Conservation (phyloP, 2,797 vertebrate species). For the Bucorvus abyssinicus region DNA sequence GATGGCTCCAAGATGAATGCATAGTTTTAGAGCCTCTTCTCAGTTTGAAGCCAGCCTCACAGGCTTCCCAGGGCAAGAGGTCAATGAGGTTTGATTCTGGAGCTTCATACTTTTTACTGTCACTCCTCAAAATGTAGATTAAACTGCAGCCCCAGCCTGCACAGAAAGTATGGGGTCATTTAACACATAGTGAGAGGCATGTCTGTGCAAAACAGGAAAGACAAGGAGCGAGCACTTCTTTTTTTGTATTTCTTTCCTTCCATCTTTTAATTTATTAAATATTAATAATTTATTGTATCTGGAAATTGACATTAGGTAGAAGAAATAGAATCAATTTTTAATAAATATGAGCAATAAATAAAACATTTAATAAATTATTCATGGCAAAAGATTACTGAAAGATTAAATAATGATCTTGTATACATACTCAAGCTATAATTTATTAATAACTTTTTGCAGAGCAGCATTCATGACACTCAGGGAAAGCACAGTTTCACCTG, state of each 20-base stretch:
- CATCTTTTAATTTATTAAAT: constrained; percentile 57
- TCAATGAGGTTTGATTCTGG: background rate
- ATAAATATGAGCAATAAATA: constrained; percentile 78
- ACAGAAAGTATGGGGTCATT: background rate
- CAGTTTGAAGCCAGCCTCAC: background rate
- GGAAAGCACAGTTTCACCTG: background rate
- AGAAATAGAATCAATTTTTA: constrained; percentile 79
- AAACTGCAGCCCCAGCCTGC: background rate
- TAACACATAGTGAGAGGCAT: background rate
- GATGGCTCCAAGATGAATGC: background rate
- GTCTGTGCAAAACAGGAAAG: background rate
- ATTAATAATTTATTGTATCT: constrained; percentile 56
- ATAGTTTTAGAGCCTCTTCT: background rate
- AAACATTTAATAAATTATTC: constrained; percentile 81
- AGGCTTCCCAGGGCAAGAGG: background rate
- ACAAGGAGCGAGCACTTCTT: background rate
- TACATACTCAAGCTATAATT: constrained; percentile 76
- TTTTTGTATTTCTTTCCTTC: background rate
- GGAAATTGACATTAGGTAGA: constrained; percentile 60
- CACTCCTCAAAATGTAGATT: background rate
- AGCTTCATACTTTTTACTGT: background rate
- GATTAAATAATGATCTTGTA: constrained; percentile 81
- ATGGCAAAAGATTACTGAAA: constrained; percentile 78
- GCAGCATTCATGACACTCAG: constrained; percentile 31
- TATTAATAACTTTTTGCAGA: constrained; percentile 66